Percentiles rank a stretch among this genome's conserved stretches.
Conservation (phyloP, 2,888 invertebrate genomes). For the Altica lythri region DNA sequence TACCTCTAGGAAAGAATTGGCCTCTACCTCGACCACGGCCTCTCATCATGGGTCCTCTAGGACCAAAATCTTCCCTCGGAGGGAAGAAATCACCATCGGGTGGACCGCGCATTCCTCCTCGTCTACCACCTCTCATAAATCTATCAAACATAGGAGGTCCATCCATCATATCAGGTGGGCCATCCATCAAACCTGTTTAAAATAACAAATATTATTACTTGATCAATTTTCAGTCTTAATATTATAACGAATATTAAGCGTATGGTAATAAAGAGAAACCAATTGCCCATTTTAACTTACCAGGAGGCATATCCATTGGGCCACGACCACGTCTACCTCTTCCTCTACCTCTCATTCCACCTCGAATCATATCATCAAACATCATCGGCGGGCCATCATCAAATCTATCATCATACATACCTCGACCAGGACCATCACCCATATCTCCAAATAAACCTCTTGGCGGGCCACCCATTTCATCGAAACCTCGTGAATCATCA, state of each 20-base stretch:
- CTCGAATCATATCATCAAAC: slow-evolving; percentile 20
- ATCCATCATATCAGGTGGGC: slow-evolving; percentile 33
- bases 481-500: slow-evolving; percentile 1
- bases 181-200: no score
- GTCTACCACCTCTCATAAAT: slow-evolving; percentile 45
- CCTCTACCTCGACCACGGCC: slow-evolving; percentile 37
- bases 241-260: no score
- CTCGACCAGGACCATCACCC: slow-evolving; percentile 22
- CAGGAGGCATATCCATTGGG: slow-evolving; percentile 9
- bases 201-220: no score
- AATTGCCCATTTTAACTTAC: not conserved
- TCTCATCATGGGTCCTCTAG: slow-evolving; percentile 41
- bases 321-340: slow-evolving; percentile 21
- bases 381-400: slow-evolving; percentile 24
- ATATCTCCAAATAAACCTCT: slow-evolving; percentile 15
- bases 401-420: slow-evolving; percentile 10
- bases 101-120: slow-evolving; percentile 32
- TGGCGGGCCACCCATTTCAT: not conserved
- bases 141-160: slow-evolving; percentile 35
- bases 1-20: slow-evolving; percentile 25
- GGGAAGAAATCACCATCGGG: slow-evolving; percentile 42
- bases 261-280: no score
- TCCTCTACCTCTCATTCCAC: slow-evolving; percentile 24
- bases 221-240: no score
- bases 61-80: slow-evolving; percentile 43